A percentile compares a stretch with the other conserved stretches of the same genome.
phyloP scores from a whole-genome alignment of 1,140 invertebrate species.

The Phocides pigmalion region DNA sequence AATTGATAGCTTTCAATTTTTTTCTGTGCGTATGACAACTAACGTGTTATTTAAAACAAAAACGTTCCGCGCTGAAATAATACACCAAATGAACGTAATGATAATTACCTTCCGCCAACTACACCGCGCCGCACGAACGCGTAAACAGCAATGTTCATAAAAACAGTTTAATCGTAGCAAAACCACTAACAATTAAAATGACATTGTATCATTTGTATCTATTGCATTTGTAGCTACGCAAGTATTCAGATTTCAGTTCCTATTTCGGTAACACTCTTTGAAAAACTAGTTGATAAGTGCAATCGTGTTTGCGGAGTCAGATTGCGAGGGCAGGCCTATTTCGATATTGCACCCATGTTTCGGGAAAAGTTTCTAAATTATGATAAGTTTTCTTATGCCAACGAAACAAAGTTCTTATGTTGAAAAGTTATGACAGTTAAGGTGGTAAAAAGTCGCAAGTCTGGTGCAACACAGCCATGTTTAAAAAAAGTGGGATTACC shows the following conservation, averaged over 20 bases:
- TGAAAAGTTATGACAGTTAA: no score
- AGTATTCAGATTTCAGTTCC: no score
- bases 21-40: not conserved
- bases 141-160: not conserved
- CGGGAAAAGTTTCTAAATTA: no score
- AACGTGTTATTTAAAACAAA: not conserved
- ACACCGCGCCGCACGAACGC: not conserved
- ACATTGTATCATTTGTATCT: not conserved
- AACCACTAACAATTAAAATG: not conserved
- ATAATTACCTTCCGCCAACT: not conserved
- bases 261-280: not conserved
- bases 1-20: not conserved
- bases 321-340: not conserved
- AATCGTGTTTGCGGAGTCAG: not conserved
- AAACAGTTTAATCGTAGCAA: not conserved
- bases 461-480: no score
- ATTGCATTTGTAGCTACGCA: no score
- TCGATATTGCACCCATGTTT: not conserved
- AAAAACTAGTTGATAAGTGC: not conserved
- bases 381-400: no score
- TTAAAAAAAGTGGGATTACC: no score
- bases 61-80: not conserved
- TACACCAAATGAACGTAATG: not conserved
- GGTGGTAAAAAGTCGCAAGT: no score
- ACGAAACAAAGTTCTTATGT: no score